These are phyloP conservation scores for Agonopterix arenella DNA, from an alignment of 2,888 invertebrate genomes.

Conservation along the genomic window DNA sequence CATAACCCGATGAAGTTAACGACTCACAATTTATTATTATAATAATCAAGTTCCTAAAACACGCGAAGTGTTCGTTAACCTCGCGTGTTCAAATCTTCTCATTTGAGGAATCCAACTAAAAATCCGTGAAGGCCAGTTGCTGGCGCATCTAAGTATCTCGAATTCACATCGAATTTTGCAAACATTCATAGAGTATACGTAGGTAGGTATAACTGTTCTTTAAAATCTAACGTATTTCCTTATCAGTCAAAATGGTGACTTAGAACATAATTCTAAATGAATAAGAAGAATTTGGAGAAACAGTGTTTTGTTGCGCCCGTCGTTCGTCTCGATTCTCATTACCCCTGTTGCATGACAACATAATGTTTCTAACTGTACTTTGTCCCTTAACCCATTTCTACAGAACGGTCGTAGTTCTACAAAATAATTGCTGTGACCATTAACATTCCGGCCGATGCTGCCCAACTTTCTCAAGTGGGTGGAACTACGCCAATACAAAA, in stretches of 20 bases:
- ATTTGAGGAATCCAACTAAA: neutral
- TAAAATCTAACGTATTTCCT: no score
- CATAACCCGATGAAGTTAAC: constrained; percentile 24
- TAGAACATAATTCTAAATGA: no score
- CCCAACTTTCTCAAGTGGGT: constrained; percentile 50
- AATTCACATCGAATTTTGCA: neutral
- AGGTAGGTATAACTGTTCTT: no score
- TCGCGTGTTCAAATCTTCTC: constrained; percentile 8
- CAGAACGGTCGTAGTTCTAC: constrained; percentile 30
- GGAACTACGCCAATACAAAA: constrained; percentile 29
- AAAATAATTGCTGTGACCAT: constrained; percentile 52
- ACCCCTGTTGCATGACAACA: neutral
- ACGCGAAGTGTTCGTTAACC: constrained; percentile 10
- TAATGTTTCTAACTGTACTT: constrained; percentile 24
- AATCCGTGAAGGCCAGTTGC: neutral
- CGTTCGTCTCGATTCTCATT: neutral
- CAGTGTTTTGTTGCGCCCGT: no score
- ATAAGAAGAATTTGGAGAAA: no score
- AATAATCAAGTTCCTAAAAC: constrained; percentile 1
- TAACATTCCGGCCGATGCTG: constrained; percentile 48
- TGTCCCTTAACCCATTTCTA: constrained; percentile 37
- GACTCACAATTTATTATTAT: neutral
- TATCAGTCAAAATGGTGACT: no score
- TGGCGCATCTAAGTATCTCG: neutral
- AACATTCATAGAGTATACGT: no score